These are phyloP conservation scores for Eunapius fragilis DNA, from an alignment of 37 sponge, comb jelly and placozoan species.

Conservation along the genomic window DNA sequence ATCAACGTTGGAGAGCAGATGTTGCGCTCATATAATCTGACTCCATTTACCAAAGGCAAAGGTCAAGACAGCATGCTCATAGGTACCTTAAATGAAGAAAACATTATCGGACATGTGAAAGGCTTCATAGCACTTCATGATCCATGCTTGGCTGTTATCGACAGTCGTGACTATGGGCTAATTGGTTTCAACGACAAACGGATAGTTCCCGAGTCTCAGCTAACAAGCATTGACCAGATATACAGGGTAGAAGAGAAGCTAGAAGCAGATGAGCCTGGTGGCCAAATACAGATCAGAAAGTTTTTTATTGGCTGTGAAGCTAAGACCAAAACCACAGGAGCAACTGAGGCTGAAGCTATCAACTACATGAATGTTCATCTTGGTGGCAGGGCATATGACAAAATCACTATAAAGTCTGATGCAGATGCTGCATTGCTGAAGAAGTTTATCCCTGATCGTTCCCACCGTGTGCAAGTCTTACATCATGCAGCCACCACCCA, in stretches of 20 bases:
- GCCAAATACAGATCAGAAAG: neutral
- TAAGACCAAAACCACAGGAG: neutral
- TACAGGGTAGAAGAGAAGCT: neutral
- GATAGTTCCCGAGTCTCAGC: neutral
- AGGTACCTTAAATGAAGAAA: neutral
- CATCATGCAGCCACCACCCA: neutral
- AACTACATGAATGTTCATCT: neutral
- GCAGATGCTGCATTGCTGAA: neutral
- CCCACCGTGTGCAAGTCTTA: neutral
- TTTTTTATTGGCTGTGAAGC: neutral
- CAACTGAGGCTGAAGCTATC: neutral
- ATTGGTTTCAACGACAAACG: neutral
- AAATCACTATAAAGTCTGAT: neutral
- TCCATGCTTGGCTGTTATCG: neutral
- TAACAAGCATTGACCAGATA: neutral
- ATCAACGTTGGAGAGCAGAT: neutral
- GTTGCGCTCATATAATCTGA: neutral
- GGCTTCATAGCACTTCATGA: neutral
- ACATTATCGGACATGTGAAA: neutral
- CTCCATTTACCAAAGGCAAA: neutral
- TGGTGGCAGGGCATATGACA: neutral
- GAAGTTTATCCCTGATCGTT: neutral
- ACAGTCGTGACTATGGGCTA: neutral
- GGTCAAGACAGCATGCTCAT: neutral
- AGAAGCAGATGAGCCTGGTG: neutral